phyloP scores from a whole-genome alignment of 1,140 invertebrate species.

The Rhopalosiphum padi region DNA sequence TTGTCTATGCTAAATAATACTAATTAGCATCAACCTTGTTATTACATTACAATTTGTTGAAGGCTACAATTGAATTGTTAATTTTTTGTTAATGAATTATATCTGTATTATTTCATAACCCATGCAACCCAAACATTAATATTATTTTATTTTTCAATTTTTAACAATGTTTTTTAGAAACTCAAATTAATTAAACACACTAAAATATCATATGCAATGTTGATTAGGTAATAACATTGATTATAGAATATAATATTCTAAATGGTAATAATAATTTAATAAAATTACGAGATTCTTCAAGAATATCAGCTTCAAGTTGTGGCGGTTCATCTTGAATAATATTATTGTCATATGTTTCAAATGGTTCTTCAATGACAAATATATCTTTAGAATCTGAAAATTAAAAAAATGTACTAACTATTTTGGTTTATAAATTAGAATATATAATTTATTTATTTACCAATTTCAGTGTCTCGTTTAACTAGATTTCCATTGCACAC shows the following conservation, averaged over 20 bases:
- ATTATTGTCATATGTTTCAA: not conserved
- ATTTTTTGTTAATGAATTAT: too few species aligned
- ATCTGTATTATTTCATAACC: too few species aligned
- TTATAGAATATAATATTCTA: too few species aligned
- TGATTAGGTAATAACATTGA: not conserved
- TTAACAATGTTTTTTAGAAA: too few species aligned
- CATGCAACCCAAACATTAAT: too few species aligned
- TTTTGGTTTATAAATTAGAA: not conserved
- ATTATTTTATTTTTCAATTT: too few species aligned
- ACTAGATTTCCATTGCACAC: conserved; percentile 15
- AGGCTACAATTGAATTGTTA: too few species aligned
- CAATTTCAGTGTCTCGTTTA: not conserved
- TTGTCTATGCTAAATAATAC: too few species aligned
- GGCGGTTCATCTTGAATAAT: not conserved
- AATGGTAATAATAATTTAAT: not conserved
- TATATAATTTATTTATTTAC: not conserved
- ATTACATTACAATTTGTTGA: too few species aligned
- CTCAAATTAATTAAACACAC: too few species aligned
- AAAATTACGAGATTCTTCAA: conserved; percentile 35
- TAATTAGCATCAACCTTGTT: too few species aligned
- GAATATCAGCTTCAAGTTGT: not conserved
- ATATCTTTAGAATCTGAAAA: conserved; percentile 46
- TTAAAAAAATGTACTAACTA: not conserved
- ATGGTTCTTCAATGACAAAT: conserved; percentile 37
- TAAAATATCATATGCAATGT: not conserved